phyloP scores from a whole-genome alignment of 2,888 invertebrate genomes.

The Erebia epiphron region DNA sequence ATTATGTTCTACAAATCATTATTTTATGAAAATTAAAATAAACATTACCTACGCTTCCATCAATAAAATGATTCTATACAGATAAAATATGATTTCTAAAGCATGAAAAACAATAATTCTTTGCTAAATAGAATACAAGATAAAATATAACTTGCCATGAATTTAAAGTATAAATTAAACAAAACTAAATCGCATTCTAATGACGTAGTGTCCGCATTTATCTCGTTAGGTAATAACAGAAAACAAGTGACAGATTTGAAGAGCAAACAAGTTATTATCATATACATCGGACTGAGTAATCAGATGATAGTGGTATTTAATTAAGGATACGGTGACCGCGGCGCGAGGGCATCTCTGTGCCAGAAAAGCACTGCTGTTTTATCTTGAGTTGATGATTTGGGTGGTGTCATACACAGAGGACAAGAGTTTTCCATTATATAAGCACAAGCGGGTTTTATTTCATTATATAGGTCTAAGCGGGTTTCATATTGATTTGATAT shows the following conservation, averaged over 20 bases:
- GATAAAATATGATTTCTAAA: not conserved
- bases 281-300: conserved; percentile 67
- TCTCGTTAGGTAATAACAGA: conserved; percentile 41
- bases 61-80: not conserved
- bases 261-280: conserved; percentile 51
- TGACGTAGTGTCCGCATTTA: conserved; percentile 39
- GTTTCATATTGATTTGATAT: no score
- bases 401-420: conserved; percentile 31
- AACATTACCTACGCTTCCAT: not conserved
- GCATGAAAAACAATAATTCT: not conserved
- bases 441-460: no score
- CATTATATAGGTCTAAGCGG: no score
- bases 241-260: conserved; percentile 49
- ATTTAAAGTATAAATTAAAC: conserved; percentile 16
- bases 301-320: conserved; percentile 70
- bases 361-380: conserved; percentile 61
- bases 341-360: conserved; percentile 54
- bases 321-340: conserved; percentile 75
- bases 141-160: not conserved
- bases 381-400: conserved; percentile 47
- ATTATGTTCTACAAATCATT: no score
- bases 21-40: no score
- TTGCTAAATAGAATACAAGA: not conserved
- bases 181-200: conserved; percentile 16
- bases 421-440: conserved; percentile 36